phyloP scores from a whole-genome alignment of 2,113 vertebrate genomes.

The Myxocyprinus asiaticus region DNA sequence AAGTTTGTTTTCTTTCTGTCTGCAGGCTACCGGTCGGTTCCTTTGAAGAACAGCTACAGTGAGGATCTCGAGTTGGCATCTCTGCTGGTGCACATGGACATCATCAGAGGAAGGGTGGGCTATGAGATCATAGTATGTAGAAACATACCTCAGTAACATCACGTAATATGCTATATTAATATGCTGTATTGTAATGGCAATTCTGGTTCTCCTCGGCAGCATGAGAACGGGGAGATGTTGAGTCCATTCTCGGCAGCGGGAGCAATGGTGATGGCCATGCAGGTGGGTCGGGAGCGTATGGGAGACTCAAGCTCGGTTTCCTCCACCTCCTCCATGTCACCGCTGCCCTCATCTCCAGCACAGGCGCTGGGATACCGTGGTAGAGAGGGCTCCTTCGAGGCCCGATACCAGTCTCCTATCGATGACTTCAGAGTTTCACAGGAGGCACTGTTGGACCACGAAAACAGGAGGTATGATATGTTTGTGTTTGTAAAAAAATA shows the following conservation, averaged over 20 bases:
- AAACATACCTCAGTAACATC: not conserved
- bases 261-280: conserved; percentile 56
- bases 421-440: conserved; percentile 91
- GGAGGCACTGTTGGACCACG: conserved; percentile 87
- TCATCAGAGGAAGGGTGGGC: conserved; percentile 84
- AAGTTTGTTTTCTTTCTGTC: conserved; percentile 1
- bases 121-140: not conserved
- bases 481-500: not conserved
- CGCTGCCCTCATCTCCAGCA: conserved; percentile 73
- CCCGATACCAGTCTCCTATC: conserved; percentile 89
- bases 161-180: not conserved
- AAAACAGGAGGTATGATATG: conserved; percentile 83
- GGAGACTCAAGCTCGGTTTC: conserved; percentile 73
- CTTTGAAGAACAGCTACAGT: conserved; percentile 96
- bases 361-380: conserved; percentile 76
- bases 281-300: conserved; percentile 78
- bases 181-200: not conserved
- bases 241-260: conserved; percentile 73
- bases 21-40: conserved; percentile 91
- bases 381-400: conserved; percentile 87
- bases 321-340: conserved; percentile 67
- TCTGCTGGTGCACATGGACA: conserved; percentile 87
- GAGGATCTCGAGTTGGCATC: conserved; percentile 95
- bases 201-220: conserved; percentile 58
- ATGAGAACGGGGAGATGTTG: conserved; percentile 86